Evolutionary conservation across 2,113 vertebrate genomes (phyloP).

Genomic region (Microcebus griseorufus): DNA sequence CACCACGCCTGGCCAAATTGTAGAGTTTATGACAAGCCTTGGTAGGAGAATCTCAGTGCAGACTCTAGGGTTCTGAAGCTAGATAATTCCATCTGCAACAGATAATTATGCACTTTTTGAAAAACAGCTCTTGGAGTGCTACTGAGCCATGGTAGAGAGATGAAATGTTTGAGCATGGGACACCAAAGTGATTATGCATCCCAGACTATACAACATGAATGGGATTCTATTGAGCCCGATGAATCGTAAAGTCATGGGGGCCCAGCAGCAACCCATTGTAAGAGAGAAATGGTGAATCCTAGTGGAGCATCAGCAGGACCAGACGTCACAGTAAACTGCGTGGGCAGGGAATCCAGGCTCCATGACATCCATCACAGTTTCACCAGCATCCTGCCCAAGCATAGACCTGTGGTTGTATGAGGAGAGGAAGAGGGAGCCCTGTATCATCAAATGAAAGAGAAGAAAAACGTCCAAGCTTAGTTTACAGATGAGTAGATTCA

Average conservation of each 20-base stretch:
- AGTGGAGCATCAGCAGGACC: neutral
- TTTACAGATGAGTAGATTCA: neutral
- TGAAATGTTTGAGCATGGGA: neutral
- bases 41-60: neutral
- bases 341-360: neutral
- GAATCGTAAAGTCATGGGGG: too few species aligned
- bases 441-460: neutral
- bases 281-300: neutral
- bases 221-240: neutral
- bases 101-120: neutral
- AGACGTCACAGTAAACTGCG: neutral
- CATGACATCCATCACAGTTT: neutral
- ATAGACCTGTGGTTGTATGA: neutral
- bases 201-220: neutral
- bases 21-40: neutral
- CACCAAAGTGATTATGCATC: neutral
- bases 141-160: neutral
- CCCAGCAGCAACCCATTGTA: neutral
- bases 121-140: neutral
- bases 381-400: neutral
- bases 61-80: neutral
- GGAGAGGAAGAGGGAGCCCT: neutral
- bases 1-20: rapidly evolving
- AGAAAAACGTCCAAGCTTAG: neutral
- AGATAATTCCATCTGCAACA: neutral